Percentiles rank a stretch among this genome's conserved stretches.
These are phyloP conservation scores for Zaprionus bogoriensis DNA, from an alignment of 2,888 invertebrate genomes.

Conservation along the genomic window DNA sequence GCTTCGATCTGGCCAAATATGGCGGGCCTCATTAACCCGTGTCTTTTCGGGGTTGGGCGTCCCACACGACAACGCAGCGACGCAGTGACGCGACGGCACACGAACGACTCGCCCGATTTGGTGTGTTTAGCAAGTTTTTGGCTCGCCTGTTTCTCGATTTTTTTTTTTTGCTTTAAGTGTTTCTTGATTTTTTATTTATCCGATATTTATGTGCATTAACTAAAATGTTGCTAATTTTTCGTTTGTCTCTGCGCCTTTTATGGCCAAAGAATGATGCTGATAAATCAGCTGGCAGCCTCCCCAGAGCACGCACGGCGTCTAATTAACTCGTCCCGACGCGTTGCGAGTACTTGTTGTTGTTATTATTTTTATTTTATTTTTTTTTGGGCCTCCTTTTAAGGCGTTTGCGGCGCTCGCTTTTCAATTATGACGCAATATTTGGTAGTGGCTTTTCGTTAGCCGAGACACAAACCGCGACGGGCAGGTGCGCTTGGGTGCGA, in stretches of 20 bases:
- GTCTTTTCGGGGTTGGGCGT: conserved; percentile 58
- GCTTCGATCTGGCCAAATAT: conserved; percentile 68
- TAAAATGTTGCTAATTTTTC: conserved; percentile 72
- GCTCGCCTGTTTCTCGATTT: conserved; percentile 11
- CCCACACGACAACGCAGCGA: conserved; percentile 37
- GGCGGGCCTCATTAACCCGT: conserved; percentile 66
- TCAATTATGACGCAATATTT: conserved; percentile 63
- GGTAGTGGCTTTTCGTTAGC: background rate
- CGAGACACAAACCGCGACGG: conserved; percentile 3
- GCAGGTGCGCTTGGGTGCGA: background rate
- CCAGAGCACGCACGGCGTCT: conserved; percentile 54
- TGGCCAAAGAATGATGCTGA: conserved; percentile 44
- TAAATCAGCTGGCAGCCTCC: conserved; percentile 38
- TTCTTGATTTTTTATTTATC: conserved; percentile 10
- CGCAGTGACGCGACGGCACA: conserved; percentile 53
- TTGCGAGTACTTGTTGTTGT: too few relatives aligned
- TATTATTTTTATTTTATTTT: too few relatives aligned
- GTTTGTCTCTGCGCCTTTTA: conserved; percentile 57
- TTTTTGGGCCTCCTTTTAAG: conserved; percentile 50
- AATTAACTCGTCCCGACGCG: conserved; percentile 65
- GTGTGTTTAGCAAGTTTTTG: conserved; percentile 46
- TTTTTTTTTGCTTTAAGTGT: too few relatives aligned
- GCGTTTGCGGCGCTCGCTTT: conserved; percentile 34
- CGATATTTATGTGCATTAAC: conserved; percentile 71
- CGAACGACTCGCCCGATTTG: conserved; percentile 69